phyloP scores from a whole-genome alignment of 2,113 vertebrate species.

The Festucalex cinctus region DNA sequence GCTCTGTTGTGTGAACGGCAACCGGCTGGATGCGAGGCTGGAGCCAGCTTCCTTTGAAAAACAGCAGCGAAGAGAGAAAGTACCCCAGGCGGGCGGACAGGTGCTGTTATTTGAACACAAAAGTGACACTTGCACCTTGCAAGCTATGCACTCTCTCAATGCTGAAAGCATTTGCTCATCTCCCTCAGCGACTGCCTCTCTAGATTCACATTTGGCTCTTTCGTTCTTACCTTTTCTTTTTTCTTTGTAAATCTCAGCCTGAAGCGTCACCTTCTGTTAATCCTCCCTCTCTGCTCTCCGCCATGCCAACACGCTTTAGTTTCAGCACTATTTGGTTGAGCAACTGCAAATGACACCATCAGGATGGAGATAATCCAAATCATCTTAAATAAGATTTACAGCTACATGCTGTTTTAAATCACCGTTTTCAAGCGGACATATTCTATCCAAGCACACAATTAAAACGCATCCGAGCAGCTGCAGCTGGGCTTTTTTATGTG shows the following conservation, averaged over 20 bases:
- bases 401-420: conserved; percentile 10
- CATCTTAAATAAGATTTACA: conserved; percentile 27
- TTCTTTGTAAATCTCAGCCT: conserved; percentile 10
- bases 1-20: conserved; percentile 63
- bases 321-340: background rate
- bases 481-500: conserved; percentile 35
- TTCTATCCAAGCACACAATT: conserved; percentile 28
- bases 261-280: conserved; percentile 35
- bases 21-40: conserved; percentile 50
- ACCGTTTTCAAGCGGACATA: conserved; percentile 12
- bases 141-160: conserved; percentile 1
- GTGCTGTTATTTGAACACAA: conserved; percentile 43
- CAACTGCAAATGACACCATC: conserved; percentile 25
- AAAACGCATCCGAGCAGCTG: conserved; percentile 30
- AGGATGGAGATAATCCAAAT: conserved; percentile 25
- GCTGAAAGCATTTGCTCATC: conserved; percentile 23
- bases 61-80: conserved; percentile 58
- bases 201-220: conserved; percentile 10
- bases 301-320: conserved; percentile 6
- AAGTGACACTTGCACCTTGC: conserved; percentile 21
- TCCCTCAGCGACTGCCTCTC: conserved; percentile 13
- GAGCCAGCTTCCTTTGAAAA: conserved; percentile 73
- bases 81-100: conserved; percentile 28
- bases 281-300: conserved; percentile 21
- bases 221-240: conserved; percentile 11